Conservation (phyloP, 2,797 vertebrate species). For the Chaenodraco wilsoni region DNA sequence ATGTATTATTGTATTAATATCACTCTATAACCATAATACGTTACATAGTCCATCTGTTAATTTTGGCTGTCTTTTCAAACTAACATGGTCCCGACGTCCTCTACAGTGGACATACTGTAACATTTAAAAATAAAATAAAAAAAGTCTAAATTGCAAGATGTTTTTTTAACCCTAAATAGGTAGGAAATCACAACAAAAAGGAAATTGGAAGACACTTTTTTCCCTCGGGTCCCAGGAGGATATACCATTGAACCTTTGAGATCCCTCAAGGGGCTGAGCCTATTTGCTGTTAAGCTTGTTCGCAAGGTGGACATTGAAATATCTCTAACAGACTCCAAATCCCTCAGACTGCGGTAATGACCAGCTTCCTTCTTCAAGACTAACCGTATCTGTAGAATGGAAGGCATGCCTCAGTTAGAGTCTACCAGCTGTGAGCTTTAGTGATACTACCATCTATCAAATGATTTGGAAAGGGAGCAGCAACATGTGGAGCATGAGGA, state of each 20-base stretch:
- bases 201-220: no score
- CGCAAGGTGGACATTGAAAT: slow-evolving; percentile 24
- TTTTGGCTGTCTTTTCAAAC: no score
- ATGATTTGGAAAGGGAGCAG: slow-evolving; percentile 17
- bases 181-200: no score
- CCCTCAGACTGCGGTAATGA: slow-evolving; percentile 12
- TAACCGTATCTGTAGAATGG: slow-evolving; percentile 1
- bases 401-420: slow-evolving; percentile 16
- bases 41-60: no score
- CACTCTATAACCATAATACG: no score
- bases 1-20: no score
- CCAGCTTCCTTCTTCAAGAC: neutral
- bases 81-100: no score
- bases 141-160: no score
- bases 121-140: no score
- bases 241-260: neutral
- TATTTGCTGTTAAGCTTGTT: slow-evolving; percentile 31
- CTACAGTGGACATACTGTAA: no score
- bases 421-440: slow-evolving; percentile 2
- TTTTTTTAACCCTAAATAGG: no score
- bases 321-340: slow-evolving; percentile 31
- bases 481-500: slow-evolving; percentile 18
- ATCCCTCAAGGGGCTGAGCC: slow-evolving; percentile 29
- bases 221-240: no score
- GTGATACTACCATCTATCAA: slow-evolving; percentile 40